Base-by-base conservation (phyloP, 1,140 invertebrate species). In the Drosophila ogumai region DNA sequence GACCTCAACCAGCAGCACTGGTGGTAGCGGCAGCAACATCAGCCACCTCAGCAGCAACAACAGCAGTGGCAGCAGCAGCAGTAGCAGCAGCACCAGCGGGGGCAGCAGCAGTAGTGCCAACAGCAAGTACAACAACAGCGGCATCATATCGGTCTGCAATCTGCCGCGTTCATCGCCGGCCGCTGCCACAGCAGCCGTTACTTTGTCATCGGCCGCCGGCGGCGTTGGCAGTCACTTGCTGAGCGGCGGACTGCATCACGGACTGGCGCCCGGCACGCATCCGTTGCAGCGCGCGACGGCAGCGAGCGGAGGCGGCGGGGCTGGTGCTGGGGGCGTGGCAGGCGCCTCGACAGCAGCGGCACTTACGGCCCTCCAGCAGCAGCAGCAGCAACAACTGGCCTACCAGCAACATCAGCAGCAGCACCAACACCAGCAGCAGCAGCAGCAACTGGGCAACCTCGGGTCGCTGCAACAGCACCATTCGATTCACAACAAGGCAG, bases 161-260 rank as follows among this genome's bases (percentile, higher is more conserved):
- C 88, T 92, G 88, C 91, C 91, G 67, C 82, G 88, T 41, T 82
- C 90, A 74, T 92, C 91, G 57, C 91, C 91, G 75, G 90, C 90
- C 57, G 86, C 91, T 75, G 91, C 90, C 52, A 92, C 91, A 67
- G 91, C 91, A 82, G 90, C 91, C 59, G 91, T 92, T 79, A 80
- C 91, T 50, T 74, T 88, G 55, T 73, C 90, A 61, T 75, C 86
- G 65, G 80, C 76, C 71, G 65, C 69, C 79, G 86, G 84, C 79
- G 79, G 81, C 49, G 76, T 82, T 68, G 73, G 41, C 68, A 65
- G 71, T 63, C 67, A 60, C 38, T 77, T 77, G 74, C 17, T 77
- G 74, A 77, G 74, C 64, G 74, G 74, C 64, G 74, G 74, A 54
- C 60, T 74, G 72, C 79, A 82, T 49, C 90, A 82, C 68, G 81